phyloP scores from a whole-genome alignment of 2,888 invertebrate species.

The Pterostichus madidus region DNA sequence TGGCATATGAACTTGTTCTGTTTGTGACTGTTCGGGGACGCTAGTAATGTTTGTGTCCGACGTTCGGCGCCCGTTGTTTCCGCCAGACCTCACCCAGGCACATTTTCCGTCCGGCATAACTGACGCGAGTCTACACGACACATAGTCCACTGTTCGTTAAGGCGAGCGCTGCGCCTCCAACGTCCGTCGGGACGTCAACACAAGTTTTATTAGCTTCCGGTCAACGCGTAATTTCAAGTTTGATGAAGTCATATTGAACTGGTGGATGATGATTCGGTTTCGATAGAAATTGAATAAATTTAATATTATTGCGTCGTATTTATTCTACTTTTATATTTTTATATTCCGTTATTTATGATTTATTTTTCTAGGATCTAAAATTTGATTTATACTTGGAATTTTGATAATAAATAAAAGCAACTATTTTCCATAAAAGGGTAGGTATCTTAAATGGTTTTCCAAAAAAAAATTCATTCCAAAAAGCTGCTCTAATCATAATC shows the following conservation, averaged over 20 bases:
- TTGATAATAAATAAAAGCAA: no score
- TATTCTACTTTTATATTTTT: not conserved
- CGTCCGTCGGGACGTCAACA: constrained; percentile 2
- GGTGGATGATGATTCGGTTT: constrained; percentile 6
- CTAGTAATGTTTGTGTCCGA: no score
- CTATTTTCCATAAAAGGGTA: no score
- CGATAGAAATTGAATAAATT: not conserved
- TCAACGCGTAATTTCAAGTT: not conserved
- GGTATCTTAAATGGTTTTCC: no score
- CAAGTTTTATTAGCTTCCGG: constrained; percentile 27
- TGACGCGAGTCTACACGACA: not conserved
- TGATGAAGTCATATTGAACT: constrained; percentile 34
- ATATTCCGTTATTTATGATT: no score
- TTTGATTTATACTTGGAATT: no score
- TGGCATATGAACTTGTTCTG: no score
- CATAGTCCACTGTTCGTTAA: not conserved
- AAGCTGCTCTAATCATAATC: no score
- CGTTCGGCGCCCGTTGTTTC: no score
- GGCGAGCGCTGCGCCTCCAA: not conserved
- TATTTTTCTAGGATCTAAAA: no score
- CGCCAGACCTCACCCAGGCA: not conserved
- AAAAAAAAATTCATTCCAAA: no score
- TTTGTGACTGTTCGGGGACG: no score
- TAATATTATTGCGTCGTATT: not conserved
- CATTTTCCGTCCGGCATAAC: not conserved